Evolutionary conservation across 2,888 invertebrate genomes (phyloP), one percentile per base, ranked within the genome.

Genomic region (Drosophila meridiana): DNA sequence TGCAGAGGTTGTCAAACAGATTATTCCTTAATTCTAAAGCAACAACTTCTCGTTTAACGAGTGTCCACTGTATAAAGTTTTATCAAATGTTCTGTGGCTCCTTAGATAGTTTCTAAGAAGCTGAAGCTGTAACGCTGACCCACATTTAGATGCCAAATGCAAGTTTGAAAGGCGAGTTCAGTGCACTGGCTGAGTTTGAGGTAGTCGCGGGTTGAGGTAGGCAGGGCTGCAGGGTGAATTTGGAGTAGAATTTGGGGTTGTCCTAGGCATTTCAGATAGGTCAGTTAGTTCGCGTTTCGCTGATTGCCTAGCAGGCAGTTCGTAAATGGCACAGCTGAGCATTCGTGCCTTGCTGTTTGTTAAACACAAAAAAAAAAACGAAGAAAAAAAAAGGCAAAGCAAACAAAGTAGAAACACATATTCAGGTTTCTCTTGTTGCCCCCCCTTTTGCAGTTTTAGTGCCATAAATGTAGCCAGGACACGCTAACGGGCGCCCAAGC

Each of bases 381-480:
- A 11, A 34, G 20, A 13, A 20, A 34, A 13, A 53, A 5, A 8
- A 8, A 38, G 68, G 65, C 26, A 69, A 48, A 14, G 52, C 61
- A 69, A 69, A 56, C 57, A 70, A 52, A 61, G 64, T 69, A 63
- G 48, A 65, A 69, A 77, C 50, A 59, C 55, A 68, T 48, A 73
- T 68, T 63, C 55, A 66, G 57, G 38, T 48, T 59, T 59, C 47
- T 30, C 40, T 63, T 55, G 38, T 28, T 30, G 4, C 1, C 13
- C 20, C 30, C 38, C 32, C 48, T 47, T 62, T 40, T 45, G 20
- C 52, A 66, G 63, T 34, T 28, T 36, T 20, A 36, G 14, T 26
- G 73, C 71, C 69, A 57, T 50, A 83, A 87, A 87, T 86, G 83
- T 83, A 63, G 69, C 75, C 72, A 77, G 87, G 73, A 86, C 86